These are phyloP conservation scores for Elgonia sp. DNA, from an alignment of 2,888 invertebrate species.

Conservation along the genomic window DNA sequence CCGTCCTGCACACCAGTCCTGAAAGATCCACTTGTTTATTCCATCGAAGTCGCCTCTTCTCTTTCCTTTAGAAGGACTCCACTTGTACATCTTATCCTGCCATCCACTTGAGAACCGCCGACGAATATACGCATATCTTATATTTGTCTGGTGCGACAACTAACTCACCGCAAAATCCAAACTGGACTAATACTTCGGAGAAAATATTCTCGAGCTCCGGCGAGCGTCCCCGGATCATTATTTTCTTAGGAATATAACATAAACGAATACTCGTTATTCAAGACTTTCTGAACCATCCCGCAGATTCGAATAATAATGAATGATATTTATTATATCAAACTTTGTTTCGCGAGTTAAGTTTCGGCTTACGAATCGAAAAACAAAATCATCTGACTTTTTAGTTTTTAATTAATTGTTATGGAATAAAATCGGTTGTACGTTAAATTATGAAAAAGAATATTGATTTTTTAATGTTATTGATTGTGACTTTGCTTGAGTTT, in stretches of 20 bases:
- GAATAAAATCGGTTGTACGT: no score
- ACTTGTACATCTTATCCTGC: slow-evolving; percentile 62
- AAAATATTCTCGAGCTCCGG: slow-evolving; percentile 17
- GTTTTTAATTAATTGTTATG: no score
- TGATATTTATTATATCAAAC: not conserved
- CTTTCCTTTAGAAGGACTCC: slow-evolving; percentile 62
- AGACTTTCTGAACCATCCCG: not conserved
- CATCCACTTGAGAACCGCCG: slow-evolving; percentile 58
- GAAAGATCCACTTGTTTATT: slow-evolving; percentile 74
- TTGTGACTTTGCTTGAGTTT: no score
- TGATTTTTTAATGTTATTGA: no score
- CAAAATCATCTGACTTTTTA: no score
- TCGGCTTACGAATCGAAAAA: no score
- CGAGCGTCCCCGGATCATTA: slow-evolving; percentile 32
- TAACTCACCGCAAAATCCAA: slow-evolving; percentile 31
- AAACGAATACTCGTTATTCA: slow-evolving; percentile 23
- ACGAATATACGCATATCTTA: slow-evolving; percentile 69
- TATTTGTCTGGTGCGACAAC: slow-evolving; percentile 57
- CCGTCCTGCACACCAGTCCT: slow-evolving; percentile 51
- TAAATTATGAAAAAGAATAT: no score
- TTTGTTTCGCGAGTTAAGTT: not conserved
- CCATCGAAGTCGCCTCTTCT: slow-evolving; percentile 67
- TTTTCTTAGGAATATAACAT: slow-evolving; percentile 13
- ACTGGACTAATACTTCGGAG: slow-evolving; percentile 33
- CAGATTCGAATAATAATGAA: not conserved